Conservation (phyloP, 2,888 invertebrate genomes). For the Pantelozetes paolii region DNA sequence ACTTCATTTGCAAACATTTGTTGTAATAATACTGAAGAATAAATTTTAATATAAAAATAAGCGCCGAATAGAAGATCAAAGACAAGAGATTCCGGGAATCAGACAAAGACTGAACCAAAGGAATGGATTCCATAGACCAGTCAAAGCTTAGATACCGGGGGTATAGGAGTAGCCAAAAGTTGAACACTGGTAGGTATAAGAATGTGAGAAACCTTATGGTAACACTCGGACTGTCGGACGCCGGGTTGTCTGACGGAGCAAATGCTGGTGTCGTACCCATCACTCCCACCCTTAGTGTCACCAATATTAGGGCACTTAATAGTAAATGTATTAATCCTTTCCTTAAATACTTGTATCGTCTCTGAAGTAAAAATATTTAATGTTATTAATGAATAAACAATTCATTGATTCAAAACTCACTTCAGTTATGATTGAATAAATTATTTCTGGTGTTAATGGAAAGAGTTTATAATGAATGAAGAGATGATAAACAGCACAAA, state of each 20-base stretch:
- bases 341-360: conserved; percentile 50
- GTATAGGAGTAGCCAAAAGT: conserved; percentile 77
- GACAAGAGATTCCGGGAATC: conserved; percentile 76
- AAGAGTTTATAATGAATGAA: conserved; percentile 58
- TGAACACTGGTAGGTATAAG: conserved; percentile 82
- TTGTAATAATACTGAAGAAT: conserved; percentile 35
- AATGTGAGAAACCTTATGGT: conserved; percentile 82
- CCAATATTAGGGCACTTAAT: conserved; percentile 64
- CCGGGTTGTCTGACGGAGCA: conserved; percentile 91
- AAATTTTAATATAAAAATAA: conserved; percentile 33
- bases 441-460: conserved; percentile 39
- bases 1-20: conserved; percentile 21
- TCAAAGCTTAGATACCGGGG: conserved; percentile 89
- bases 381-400: conserved; percentile 7
- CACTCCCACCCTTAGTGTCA: conserved; percentile 71
- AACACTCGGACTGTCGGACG: conserved; percentile 75
- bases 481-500: conserved; percentile 84
- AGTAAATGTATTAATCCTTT: conserved; percentile 57
- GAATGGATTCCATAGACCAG: conserved; percentile 98
- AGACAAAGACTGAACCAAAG: conserved; percentile 69
- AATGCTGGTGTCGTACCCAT: conserved; percentile 70
- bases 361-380: conserved; percentile 43
- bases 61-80: conserved; percentile 50
- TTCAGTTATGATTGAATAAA: conserved; percentile 37
- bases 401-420: conserved; percentile 31